Evolutionary conservation across 2,113 vertebrate species (phyloP), one percentile per base, ranked within the genome.

Genomic region (Nibea albiflora): DNA sequence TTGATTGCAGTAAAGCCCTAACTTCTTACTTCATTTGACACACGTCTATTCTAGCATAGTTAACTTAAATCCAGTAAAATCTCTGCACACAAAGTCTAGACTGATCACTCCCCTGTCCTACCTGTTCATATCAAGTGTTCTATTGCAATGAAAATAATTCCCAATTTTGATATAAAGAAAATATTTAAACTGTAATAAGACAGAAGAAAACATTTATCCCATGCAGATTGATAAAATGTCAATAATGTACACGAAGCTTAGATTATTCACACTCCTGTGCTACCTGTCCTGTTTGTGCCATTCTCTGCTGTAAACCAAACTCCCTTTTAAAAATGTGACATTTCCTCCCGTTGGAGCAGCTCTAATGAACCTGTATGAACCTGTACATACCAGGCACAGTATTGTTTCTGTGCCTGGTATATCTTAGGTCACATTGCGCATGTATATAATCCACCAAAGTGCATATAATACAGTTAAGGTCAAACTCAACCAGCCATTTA

Each of bases 51-150:
- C 16, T 10, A 11, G 3, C 3, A 15, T 17, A 26, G 4, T 7
- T 35, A 14, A 16, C 3, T 42, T 58, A 0, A 62, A 20, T 4
- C 9, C 0, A 19, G 3, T 3, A 15, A 10, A 61, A 39, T 1
- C 3, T 11, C 7, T 15, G 4, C 28, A 50, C 31, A 35, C 31
- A 35, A 35, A 35, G 31, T 7, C 31, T 35, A 35, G 6, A 42
- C 11, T 24, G 12, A 6, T 61, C 24, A 16, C 10, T 46, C 11
- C 8, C 4, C 20, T 14, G 11, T 56, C 7, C 8, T 39, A 39
- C 35, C 35, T 8, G 35, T 16, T 20, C 24, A 35, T 60, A 5
- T 47, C 44, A 9, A 44, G 11, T 3, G 7, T 3, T 17, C 1
- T 60, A 5, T 15, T 16, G 20, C 11, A 20, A 14, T 65, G 5